Base-by-base conservation (phyloP, 2,888 invertebrate species). In the Aricia artaxerxes region DNA sequence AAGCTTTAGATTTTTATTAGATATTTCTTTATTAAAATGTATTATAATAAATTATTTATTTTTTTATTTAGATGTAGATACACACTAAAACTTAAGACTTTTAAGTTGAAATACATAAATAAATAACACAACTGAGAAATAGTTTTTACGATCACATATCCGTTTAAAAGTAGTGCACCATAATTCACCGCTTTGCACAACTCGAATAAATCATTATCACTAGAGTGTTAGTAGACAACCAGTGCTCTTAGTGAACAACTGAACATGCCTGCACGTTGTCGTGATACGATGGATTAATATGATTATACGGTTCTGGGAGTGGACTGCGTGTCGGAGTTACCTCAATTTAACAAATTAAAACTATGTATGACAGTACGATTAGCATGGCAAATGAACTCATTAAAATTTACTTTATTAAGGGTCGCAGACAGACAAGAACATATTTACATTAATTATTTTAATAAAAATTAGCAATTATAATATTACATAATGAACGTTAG, bases 311-410 rank as follows among this genome's bases (percentile, higher is more conserved):
- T 6, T 35, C 53, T 76, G 76, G 76, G 76, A 76, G 76, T 76
- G 76, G 35, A 7, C 31, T 57, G 57, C 76, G 76, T 76, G 76
- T 31, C 35, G 35, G 69, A 64, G 64, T 64, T 11, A 57, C 76
- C 5, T 73, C 44, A 11, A 57, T 76, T 76, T 53, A 53, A 76
- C 53, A 53, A 53, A 53, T 75, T 75, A 49, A 69, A 49, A 49
- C 16, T 76, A 57, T 76, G 76, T 57, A 57, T 76, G 53, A 53
- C 53, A 57, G 16, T 57, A 16, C 57, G 57, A 76, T 76, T 76
- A 76, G 57, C 76, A 76, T 35, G 53, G 49, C 57, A 76, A 76
- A 57, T 76, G 31, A 75, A 31, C 31, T 64, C 64, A 69, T 69
- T 69, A 69, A 69, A 69, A 38, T 69, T 35, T 11, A 69, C 69